Conservation (phyloP, 2,113 vertebrate species). For the Damaliscus lunatus region DNA sequence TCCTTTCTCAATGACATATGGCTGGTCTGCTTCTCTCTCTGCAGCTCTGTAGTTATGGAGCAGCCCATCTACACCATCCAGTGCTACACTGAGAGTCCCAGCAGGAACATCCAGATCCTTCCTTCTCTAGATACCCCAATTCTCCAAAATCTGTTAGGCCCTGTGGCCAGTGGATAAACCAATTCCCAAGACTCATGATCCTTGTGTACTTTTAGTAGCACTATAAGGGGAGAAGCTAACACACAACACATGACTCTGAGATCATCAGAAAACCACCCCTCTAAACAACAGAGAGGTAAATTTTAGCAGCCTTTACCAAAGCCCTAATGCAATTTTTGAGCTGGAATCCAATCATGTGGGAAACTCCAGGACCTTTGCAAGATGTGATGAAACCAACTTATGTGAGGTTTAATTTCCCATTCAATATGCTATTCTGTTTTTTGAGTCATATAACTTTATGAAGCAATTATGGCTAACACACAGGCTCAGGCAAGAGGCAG, state of each 20-base stretch:
- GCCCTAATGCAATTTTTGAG: not conserved
- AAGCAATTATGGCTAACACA: not conserved
- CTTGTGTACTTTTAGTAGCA: not conserved
- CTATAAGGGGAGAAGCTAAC: not conserved
- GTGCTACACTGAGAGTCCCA: not conserved
- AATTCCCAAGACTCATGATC: not conserved
- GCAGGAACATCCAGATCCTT: not conserved
- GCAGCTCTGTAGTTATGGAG: not conserved
- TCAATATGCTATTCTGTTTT: not conserved
- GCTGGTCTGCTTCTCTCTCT: not conserved
- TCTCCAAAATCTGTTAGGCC: not conserved
- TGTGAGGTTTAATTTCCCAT: not conserved
- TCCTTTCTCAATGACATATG: not conserved
- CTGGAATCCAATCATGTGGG: not conserved
- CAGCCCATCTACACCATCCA: too few relatives aligned
- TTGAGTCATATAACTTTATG: not conserved
- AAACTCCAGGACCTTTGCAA: not conserved
- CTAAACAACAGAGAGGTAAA: not conserved
- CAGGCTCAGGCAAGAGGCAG: not conserved
- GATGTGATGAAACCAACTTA: conserved; percentile 9
- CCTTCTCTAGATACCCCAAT: not conserved
- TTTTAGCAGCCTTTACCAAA: not conserved
- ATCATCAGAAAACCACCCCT: not conserved
- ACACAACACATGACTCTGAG: not conserved
- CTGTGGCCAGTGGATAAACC: not conserved